Evolutionary conservation across 1,140 invertebrate genomes (phyloP), one percentile per base, ranked within the genome.

Genomic region (Drepana arcuata): DNA sequence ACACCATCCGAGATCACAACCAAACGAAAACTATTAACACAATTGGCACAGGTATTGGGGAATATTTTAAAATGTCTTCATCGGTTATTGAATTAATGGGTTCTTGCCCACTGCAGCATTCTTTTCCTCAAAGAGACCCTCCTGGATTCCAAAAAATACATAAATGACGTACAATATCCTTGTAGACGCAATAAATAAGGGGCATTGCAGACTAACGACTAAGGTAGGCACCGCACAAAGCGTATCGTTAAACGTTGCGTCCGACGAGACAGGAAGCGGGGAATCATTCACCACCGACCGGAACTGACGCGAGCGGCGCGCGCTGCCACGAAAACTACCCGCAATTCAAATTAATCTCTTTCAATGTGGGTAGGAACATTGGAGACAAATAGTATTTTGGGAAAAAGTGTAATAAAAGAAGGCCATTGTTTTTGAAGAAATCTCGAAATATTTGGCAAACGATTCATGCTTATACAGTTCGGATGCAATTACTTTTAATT

Each of bases 381-480:
- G 28, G 43, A 46, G 51, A 70, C 70, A 73, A 73, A 73, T 68
- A 64, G 57, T 60, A n/a, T n/a, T n/a, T 65, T 61, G 53, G 46
- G 54, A 55, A 60, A 60, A 47, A 47, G 47, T 47, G 60, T 59
- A 66, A 64, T 55, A 56, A 63, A 54, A 38, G 55, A 41, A 38
- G 40, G 32, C 60, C 58, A 68, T 68, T 57, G 61, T 68, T 60
- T 56, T n/a, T n/a, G n/a, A n/a, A n/a, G n/a, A n/a, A n/a, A n/a
- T n/a, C n/a, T n/a, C n/a, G n/a, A n/a, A n/a, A n/a, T n/a, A n/a
- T n/a, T n/a, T n/a, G n/a, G n/a, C n/a, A n/a, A n/a, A n/a, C n/a
- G n/a, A n/a, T n/a, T n/a, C n/a, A n/a, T n/a, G n/a, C n/a, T n/a
- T n/a, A n/a, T n/a, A n/a, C n/a, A n/a, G n/a, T n/a, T n/a, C n/a